Evolutionary conservation across 2,113 vertebrate species (phyloP).

Genomic region (Callithrix jacchus): DNA sequence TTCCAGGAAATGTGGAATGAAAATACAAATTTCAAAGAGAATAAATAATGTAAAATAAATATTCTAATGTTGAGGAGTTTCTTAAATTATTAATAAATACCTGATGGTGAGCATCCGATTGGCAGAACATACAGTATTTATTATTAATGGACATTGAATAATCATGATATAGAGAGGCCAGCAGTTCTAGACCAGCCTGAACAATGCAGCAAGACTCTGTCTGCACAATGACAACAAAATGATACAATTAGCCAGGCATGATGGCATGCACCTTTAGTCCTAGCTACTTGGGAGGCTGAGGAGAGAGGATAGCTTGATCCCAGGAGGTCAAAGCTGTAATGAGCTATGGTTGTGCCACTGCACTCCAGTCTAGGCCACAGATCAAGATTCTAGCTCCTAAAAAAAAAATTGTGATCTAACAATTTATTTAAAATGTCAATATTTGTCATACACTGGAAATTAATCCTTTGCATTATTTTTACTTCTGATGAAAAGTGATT

Average conservation of each 20-base stretch:
- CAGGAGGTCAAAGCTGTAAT: no score
- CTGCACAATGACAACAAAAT: no score
- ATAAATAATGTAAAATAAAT: conserved; percentile 2
- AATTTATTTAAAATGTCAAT: conserved; percentile 10
- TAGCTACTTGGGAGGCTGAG: no score
- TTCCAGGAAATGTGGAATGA: neutral
- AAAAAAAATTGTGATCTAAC: neutral
- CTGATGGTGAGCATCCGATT: neutral
- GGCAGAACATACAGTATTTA: neutral
- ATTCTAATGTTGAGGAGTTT: neutral
- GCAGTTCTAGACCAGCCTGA: no score
- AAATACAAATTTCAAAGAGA: neutral
- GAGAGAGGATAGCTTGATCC: no score
- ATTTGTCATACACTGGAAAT: neutral
- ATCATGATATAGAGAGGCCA: neutral
- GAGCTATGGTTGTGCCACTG: no score
- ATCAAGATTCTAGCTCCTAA: no score
- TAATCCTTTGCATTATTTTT: neutral
- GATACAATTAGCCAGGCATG: no score
- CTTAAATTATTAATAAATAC: conserved; percentile 2
- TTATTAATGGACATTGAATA: neutral
- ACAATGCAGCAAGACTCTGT: no score
- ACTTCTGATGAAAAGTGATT: neutral
- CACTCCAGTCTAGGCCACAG: no score
- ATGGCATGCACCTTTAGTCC: no score